Conservation (phyloP, 2,888 invertebrate species). For the Argyresthia albistria region DNA sequence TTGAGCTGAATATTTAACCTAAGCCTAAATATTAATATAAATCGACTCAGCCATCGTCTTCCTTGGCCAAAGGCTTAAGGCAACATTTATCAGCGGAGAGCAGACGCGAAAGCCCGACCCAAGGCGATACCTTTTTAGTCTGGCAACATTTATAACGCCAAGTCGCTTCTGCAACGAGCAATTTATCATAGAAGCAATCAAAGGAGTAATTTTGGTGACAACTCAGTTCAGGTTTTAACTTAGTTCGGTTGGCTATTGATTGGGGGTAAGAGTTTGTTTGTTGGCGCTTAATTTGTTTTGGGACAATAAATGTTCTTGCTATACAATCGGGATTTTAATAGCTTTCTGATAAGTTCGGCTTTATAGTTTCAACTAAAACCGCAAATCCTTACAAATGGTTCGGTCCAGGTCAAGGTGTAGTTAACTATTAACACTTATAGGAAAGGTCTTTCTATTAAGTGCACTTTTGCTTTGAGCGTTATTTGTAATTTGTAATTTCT, state of each 20-base stretch:
- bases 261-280: not conserved
- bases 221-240: constrained; percentile 20
- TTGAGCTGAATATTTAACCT: constrained; percentile 6
- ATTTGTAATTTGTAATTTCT: too few relatives aligned
- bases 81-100: constrained; percentile 55
- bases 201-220: constrained; percentile 55
- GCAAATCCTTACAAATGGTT: too few relatives aligned
- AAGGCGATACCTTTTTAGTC: constrained; percentile 59
- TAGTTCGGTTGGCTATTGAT: not conserved
- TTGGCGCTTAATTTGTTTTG: not conserved
- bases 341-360: not conserved
- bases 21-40: constrained; percentile 43
- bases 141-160: constrained; percentile 52
- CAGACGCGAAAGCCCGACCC: constrained; percentile 33
- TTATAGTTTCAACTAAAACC: too few relatives aligned
- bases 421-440: too few relatives aligned
- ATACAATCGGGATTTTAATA: not conserved
- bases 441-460: too few relatives aligned
- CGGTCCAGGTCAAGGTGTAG: too few relatives aligned
- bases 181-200: constrained; percentile 64
- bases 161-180: constrained; percentile 44
- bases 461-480: too few relatives aligned
- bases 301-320: not conserved
- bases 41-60: constrained; percentile 19
- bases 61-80: constrained; percentile 25